These are phyloP conservation scores for Semaprochilodus insignis DNA, from an alignment of 2,797 vertebrate species.

Conservation along the genomic window DNA sequence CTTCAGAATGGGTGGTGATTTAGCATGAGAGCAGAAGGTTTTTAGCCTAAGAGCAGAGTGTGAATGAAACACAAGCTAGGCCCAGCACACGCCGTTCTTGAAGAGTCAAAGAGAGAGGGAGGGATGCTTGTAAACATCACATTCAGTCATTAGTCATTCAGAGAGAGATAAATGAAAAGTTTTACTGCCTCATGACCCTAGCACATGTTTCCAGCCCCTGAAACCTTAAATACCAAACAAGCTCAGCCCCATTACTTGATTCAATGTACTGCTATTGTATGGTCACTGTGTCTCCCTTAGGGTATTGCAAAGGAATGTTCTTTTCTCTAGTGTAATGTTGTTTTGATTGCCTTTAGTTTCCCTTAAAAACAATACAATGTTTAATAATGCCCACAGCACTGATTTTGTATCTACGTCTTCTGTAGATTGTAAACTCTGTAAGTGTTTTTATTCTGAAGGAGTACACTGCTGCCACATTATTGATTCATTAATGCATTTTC, in stretches of 20 bases:
- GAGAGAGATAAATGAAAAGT: too few relatives aligned
- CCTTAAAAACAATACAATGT: neutral
- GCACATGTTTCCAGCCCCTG: constrained; percentile 6
- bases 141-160: neutral
- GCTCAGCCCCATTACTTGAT: neutral
- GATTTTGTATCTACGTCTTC: neutral
- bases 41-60: neutral
- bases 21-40: neutral
- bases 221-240: constrained; percentile 1
- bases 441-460: neutral
- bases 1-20: neutral
- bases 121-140: neutral
- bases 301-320: constrained; percentile 31
- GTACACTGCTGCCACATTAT: neutral
- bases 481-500: neutral
- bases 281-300: constrained; percentile 6
- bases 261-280: constrained; percentile 29
- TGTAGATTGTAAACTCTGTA: neutral
- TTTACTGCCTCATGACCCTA: constrained; percentile 13
- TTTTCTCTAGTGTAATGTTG: neutral
- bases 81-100: neutral
- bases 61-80: neutral
- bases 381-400: neutral
- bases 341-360: neutral
- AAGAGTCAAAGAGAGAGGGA: too few relatives aligned